Evolutionary conservation across 2,888 invertebrate species (phyloP), one percentile per base, ranked within the genome.

Genomic region (Eristalis intricaria): DNA sequence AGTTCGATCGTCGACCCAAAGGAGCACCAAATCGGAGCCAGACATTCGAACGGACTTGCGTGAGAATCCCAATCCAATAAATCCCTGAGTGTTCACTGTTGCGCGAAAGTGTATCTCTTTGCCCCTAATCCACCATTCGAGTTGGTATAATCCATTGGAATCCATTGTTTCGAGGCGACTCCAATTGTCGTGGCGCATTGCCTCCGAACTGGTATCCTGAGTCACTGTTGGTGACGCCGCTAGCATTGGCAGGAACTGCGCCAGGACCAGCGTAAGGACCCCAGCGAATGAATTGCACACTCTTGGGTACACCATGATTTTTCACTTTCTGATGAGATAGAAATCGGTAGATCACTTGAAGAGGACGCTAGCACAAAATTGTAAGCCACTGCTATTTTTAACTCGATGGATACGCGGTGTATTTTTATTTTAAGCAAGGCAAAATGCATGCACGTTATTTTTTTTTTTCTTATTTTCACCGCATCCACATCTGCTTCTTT

Each of bases 61-160:
- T 87, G 97, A 97, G 92, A 98, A 97, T 66, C 98, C 98, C 90
- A 98, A 95, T 38, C 97, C 97, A 88, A 98, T 96, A 92, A 97
- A 98, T 89, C 98, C 98, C 89, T 94, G 95, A 64, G 97, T 97
- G 92, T 95, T 95, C 89, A 96, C 97, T 91, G 96, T 97, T 90
- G 97, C 94, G 91, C 96, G 95, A 92, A 97, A 97, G 88, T 96
- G 95, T 90, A 97, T 96, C 91, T 96, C 96, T 90, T 95, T 95
- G 85, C 96, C 95, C 73, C 90, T 89, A 89, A 95, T 94, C 90
- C 96, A 96, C 97, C 97, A 97, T 90, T 96, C 94, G n/a, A 97
- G 89, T 81, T 91, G 90, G 80, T 92, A 93, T 61, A 93, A 89
- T 43, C 93, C 93, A 90, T 93, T 93, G n/a, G 89, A 88, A 88